These are phyloP conservation scores for Lophius piscatorius DNA, from an alignment of 2,113 vertebrate genomes.

Conservation along the genomic window DNA sequence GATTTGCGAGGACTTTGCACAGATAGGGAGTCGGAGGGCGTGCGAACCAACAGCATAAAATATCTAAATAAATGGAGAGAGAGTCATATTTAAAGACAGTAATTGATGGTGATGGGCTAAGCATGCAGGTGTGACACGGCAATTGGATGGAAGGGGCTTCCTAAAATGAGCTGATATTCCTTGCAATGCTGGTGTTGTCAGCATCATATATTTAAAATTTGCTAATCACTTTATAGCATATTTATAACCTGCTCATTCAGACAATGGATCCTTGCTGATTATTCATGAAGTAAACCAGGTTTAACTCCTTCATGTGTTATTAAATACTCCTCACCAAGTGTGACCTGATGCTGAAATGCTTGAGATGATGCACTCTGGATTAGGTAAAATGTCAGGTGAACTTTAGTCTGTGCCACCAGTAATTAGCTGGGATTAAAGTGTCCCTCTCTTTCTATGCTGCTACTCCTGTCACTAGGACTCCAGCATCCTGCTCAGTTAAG, in stretches of 20 bases:
- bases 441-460: too few species aligned
- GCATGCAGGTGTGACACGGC: too few species aligned
- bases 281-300: slow-evolving; percentile 16
- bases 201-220: slow-evolving; percentile 35
- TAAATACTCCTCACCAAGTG: slow-evolving; percentile 4
- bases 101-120: too few species aligned
- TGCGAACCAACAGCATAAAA: too few species aligned
- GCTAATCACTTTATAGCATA: too few species aligned
- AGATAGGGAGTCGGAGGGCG: too few species aligned
- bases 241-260: slow-evolving; percentile 19
- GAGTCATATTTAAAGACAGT: too few species aligned
- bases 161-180: slow-evolving; percentile 27
- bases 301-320: slow-evolving; percentile 5
- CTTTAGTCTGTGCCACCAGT: not conserved
- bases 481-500: too few species aligned
- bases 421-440: not conserved
- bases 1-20: too few species aligned
- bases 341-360: not conserved
- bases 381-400: not conserved
- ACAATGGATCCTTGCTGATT: slow-evolving; percentile 8
- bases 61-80: too few species aligned
- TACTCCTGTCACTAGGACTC: too few species aligned
- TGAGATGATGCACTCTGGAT: slow-evolving; percentile 1
- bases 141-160: too few species aligned
- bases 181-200: slow-evolving; percentile 15